Base-by-base conservation (phyloP, 2,797 vertebrate species). In the Malacoctenus gilli region DNA sequence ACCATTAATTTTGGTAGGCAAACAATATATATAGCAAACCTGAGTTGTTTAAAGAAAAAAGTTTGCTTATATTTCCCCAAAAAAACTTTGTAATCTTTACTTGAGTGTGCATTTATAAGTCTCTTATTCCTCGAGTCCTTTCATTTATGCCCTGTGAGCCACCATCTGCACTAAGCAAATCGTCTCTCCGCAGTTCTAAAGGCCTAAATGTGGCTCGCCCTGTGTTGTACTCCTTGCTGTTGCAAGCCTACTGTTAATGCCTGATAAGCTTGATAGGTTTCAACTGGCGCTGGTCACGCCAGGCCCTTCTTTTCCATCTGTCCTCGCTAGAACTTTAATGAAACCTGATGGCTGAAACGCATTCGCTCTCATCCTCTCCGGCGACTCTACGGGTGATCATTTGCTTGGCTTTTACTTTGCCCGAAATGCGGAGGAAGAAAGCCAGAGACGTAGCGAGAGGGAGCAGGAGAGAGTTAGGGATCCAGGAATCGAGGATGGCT, bases 181-280 rank as follows among this genome's bases (percentile, higher is more conserved):
- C 14, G 52, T 19, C 20, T 65, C 50, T 7, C 63, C 20, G 36
- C 39, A 22, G 10, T 28, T 64, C 21, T 15, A 9, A 30, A 57
- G 39, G 19, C 42, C 25, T 31, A 42, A 62, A 38, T 47, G 31
- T 31, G 16, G 28, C 34, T 65, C 8, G 14, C 31, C 44, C 64
- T 53, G 37, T 42, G 49, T 52, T 49, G 28, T 20, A 51, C 30
- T 50, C 15, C 28, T 55, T 23, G 48, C 51, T 52, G 53, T 47
- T 16, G 41, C 59, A 47, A 15, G 65, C 66, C 68, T 56, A 69
- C 75, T 77, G 79, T 79, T 77, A 53, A 68, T 48, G 48, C 62
- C 53, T 75, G 70, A 82, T 69, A 46, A 20, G 58, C 55, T 48
- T 72, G 62, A 83, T 81, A 16, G 66, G 50, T 54, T 76, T 73